Base-by-base conservation (phyloP, 2,888 invertebrate genomes). In the Ommatoiulus sabulosus region DNA sequence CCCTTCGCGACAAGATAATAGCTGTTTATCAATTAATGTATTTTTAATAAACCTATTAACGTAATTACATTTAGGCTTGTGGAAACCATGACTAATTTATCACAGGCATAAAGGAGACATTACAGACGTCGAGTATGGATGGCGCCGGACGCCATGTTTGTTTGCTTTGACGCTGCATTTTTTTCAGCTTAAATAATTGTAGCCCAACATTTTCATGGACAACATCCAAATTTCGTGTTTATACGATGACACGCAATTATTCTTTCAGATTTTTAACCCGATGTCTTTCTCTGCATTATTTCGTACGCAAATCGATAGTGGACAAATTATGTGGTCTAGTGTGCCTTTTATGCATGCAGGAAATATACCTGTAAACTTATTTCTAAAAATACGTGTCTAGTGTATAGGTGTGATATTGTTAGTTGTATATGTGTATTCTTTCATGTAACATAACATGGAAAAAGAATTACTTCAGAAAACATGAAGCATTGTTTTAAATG, bases 11-110 rank as follows among this genome's bases (percentile, higher is more conserved):
- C 72, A 72, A 24, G 72, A 72, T 72, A 72, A 24, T 72, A 72
- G 72, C 72, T 72, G 72, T 72, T 72, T 72, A 72, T 72, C 72
- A 72, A 72, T 72, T 72, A 72, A 72, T 72, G 72, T 72, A 72
- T 72, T 72, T 72, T 72, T 72, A 72, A 72, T 72, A 72, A 72
- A 72, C 72, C 72, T 72, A 72, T 72, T 72, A 72, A 72, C 72
- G 72, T 72, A 72, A 72, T 72, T 72, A 72, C 72, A 72, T 72
- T 72, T 72, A 72, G 72, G 72, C 72, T n/a, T 72, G 72, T 72
- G 20, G 72, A 72, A 72, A 72, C 20, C n/a, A 72, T 20, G 24
- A 72, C 24, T 72, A 72, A 72, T 72, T 72, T 72, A 72, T 72
- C 72, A 72, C 24, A 24, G 3, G 72, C 24, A 72, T 72, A 72